phyloP scores from a whole-genome alignment of 2,888 invertebrate species.

The Myopa tessellatipennis region DNA sequence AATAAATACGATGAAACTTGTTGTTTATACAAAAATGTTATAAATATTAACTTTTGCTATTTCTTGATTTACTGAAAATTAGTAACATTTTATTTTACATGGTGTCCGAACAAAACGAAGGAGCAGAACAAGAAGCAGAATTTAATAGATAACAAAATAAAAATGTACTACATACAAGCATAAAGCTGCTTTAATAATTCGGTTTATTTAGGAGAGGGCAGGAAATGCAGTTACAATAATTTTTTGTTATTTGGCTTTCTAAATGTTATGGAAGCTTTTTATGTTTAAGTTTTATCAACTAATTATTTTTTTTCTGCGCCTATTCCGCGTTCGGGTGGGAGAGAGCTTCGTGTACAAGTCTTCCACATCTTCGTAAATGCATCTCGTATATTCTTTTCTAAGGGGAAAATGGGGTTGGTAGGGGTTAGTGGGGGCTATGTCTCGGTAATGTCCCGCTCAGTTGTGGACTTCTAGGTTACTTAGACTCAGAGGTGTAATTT shows the following conservation, averaged over 20 bases:
- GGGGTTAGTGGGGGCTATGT: too few relatives aligned
- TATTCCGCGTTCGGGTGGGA: conserved; percentile 30
- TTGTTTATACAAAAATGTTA: conserved; percentile 4
- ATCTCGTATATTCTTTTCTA: neutral
- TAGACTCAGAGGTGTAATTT: neutral
- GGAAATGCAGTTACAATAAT: too few relatives aligned
- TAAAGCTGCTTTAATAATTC: conserved; percentile 12
- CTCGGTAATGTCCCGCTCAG: too few relatives aligned
- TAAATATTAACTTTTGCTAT: neutral
- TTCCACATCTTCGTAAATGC: conserved; percentile 8
- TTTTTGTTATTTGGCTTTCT: neutral
- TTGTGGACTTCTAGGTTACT: neutral
- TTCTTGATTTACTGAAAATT: neutral
- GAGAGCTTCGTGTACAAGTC: conserved; percentile 11
- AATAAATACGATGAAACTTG: too few relatives aligned
- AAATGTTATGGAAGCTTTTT: conserved; percentile 41
- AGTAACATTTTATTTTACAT: neutral
- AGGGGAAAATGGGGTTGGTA: too few relatives aligned
- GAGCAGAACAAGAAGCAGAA: neutral
- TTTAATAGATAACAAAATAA: neutral
- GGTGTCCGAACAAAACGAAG: neutral
- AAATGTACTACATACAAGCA: neutral
- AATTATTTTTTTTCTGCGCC: neutral
- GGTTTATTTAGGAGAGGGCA: neutral
- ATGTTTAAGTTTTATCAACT: conserved; percentile 10